phyloP scores from a whole-genome alignment of 2,113 vertebrate genomes.

The Typhlomys cinereus region DNA sequence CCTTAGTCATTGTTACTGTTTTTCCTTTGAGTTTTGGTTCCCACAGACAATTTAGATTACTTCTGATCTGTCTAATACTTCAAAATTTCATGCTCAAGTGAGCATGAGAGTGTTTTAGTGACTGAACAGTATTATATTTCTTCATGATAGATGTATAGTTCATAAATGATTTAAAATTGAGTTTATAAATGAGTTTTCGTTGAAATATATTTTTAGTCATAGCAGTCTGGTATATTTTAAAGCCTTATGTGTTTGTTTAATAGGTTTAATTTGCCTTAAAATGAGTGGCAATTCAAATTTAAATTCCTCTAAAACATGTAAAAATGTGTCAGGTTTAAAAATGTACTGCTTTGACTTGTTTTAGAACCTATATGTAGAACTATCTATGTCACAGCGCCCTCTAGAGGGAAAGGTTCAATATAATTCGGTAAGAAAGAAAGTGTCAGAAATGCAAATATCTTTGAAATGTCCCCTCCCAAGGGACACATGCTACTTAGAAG shows the following conservation, averaged over 20 bases:
- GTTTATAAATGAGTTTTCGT: background rate
- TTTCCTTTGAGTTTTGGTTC: background rate
- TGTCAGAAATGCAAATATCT: conserved; percentile 18
- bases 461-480: background rate
- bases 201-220: conserved; percentile 8
- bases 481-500: conserved; percentile 1
- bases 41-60: background rate
- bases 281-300: conserved; percentile 9
- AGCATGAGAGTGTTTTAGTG: background rate
- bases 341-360: background rate
- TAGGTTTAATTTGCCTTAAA: conserved; percentile 33
- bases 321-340: background rate
- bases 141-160: background rate
- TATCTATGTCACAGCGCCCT: conserved; percentile 46
- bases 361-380: background rate
- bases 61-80: background rate
- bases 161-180: conserved; percentile 29
- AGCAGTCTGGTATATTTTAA: conserved; percentile 22
- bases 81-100: background rate
- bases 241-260: conserved; percentile 41
- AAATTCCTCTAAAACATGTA: conserved; percentile 34
- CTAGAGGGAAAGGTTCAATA: conserved; percentile 52
- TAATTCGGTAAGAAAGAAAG: background rate
- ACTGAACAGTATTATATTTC: background rate
- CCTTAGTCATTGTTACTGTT: background rate